Base-by-base conservation (phyloP, 1,140 invertebrate species). In the Nebria ingens region DNA sequence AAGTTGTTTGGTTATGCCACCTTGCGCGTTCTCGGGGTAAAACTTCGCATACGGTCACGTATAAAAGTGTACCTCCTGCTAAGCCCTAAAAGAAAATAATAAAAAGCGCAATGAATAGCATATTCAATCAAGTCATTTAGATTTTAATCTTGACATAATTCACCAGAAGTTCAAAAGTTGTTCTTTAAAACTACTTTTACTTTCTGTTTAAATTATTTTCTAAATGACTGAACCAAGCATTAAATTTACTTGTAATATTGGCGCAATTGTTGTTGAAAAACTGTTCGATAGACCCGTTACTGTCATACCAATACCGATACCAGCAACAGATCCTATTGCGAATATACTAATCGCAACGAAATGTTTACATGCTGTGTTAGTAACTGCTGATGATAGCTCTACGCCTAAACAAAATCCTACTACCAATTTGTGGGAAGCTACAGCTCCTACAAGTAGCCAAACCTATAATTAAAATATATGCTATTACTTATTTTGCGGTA, bases 11-110 rank as follows among this genome's bases (percentile, higher is more conserved):
- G 51, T 74, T 74, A 61, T 85, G 81, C 78, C 83, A 84, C 56
- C 80, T 76, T 40, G 80, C 77, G 52, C 85, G 76, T 71, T 91
- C 88, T 38, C 87, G 75, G 0, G 87, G 92, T 19, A 97, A 72
- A 19, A 97, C 86, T 76, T 97, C 93, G 67, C 91, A 90, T 23
- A 94, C 89, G 0, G 91, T 93, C 38, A 96, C 89, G 71, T 95
- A 97, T 0, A 97, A 72, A 45, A 97, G 82, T 1, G 91, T 95
- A 40, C 93, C 93, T 40, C 86, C 90, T n/a, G 92, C 90, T 23
- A 95, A 60, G 0, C 81, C 83, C 76, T 89, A 76, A 2, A 78
- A 72, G 58, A 61, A 42, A n/a, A 52, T 3, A 49, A 12, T 49
- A n/a, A 49, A n/a, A n/a, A n/a, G n/a, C n/a, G n/a, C n/a, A n/a